Evolutionary conservation across 2,797 vertebrate genomes (phyloP).

Genomic region (Bryconaethiops microstoma): DNA sequence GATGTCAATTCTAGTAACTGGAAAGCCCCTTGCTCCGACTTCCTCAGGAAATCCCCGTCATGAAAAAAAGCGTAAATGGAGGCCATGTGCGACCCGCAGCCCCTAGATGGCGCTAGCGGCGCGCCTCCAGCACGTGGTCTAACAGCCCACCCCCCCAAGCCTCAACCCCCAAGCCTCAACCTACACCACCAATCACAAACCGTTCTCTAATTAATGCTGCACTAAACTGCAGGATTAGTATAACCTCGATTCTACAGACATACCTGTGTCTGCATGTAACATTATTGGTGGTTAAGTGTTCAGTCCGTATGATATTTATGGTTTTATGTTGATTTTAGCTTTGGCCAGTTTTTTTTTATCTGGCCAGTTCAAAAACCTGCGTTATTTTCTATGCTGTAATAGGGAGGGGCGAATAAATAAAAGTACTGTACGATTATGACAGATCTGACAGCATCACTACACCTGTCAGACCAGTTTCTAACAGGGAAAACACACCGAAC

Average conservation of each 20-base stretch:
- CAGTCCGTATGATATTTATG: too few species aligned
- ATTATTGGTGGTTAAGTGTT: too few species aligned
- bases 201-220: not conserved
- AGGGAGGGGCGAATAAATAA: too few species aligned
- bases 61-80: slow-evolving; percentile 64
- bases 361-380: too few species aligned
- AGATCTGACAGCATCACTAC: not conserved
- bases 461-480: not conserved
- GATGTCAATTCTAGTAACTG: slow-evolving; percentile 63
- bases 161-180: not conserved
- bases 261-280: too few species aligned
- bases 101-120: slow-evolving; percentile 58
- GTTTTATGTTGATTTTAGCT: too few species aligned
- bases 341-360: too few species aligned
- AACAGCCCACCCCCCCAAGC: not conserved
- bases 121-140: not conserved
- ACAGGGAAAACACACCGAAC: not conserved
- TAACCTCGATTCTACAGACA: too few species aligned
- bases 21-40: slow-evolving; percentile 81
- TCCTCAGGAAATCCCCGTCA: slow-evolving; percentile 86
- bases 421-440: not conserved
- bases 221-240: too few species aligned
- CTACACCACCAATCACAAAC: not conserved
- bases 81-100: not conserved
- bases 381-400: too few species aligned